A percentile compares a stretch with the other conserved stretches of the same genome.
These are phyloP conservation scores for Pseudococcus jackbeardsleyi DNA, from an alignment of 2,888 invertebrate genomes.

Conservation along the genomic window DNA sequence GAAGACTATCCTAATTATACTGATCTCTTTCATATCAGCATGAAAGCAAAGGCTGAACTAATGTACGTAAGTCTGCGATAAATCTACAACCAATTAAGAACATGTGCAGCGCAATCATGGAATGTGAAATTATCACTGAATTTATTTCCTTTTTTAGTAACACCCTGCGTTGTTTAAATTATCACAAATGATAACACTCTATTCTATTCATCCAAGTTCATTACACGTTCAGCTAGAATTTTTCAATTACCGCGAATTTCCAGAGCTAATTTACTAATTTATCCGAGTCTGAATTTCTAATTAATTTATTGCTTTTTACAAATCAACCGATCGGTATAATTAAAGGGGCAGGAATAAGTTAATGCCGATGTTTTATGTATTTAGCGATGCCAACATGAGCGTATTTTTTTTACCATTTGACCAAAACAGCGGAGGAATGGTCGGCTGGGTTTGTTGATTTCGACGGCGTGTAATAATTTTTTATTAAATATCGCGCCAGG, in stretches of 20 bases:
- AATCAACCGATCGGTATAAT: neutral
- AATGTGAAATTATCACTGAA: neutral
- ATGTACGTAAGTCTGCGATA: neutral
- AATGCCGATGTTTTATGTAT: neutral
- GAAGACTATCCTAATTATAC: constrained; percentile 25
- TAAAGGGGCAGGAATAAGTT: constrained; percentile 17
- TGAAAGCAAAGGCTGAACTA: neutral
- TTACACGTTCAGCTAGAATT: neutral
- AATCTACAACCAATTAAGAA: neutral
- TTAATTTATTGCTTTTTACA: neutral
- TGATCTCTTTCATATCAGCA: neutral
- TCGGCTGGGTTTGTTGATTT: neutral
- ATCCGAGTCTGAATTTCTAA: neutral
- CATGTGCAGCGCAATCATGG: neutral
- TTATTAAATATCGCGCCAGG: neutral
- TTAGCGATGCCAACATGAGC: neutral
- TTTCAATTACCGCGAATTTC: neutral
- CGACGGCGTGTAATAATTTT: neutral
- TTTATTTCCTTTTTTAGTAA: neutral
- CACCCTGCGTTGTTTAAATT: neutral
- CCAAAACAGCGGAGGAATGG: neutral
- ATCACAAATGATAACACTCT: neutral
- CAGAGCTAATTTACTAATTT: constrained; percentile 3
- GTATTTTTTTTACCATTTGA: neutral
- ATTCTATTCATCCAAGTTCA: neutral